phyloP scores from a whole-genome alignment of 2,113 vertebrate genomes.

The Nipponia nippon region DNA sequence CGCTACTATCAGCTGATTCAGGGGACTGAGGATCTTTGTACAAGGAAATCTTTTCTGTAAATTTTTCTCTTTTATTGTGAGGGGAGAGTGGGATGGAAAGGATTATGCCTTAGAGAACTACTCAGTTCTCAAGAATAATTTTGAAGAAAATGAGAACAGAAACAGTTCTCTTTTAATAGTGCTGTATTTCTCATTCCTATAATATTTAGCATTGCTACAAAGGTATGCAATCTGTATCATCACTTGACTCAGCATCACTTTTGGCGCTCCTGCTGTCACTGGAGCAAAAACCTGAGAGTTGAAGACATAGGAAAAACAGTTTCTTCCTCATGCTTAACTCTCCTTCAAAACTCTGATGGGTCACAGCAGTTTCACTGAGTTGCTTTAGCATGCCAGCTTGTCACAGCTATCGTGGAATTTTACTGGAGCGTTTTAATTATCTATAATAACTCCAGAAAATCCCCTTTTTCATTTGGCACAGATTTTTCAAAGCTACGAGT shows the following conservation, averaged over 20 bases:
- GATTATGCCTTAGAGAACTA: background rate
- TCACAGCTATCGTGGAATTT: background rate
- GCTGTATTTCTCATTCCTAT: background rate
- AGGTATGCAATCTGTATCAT: background rate
- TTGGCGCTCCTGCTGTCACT: background rate
- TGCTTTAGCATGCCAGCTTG: background rate
- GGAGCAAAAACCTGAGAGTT: background rate
- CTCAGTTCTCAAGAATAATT: background rate
- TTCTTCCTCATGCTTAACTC: background rate
- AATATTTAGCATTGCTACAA: background rate
- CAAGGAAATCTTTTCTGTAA: background rate
- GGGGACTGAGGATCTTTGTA: background rate
- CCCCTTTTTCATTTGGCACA: background rate
- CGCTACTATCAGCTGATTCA: background rate
- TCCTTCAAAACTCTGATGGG: background rate
- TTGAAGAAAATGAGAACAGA: background rate
- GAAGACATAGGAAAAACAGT: background rate
- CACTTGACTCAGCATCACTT: background rate
- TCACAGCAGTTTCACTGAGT: background rate
- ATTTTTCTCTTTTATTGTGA: background rate
- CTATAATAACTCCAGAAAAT: conserved; percentile 4
- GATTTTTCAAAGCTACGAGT: background rate
- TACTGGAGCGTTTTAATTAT: background rate
- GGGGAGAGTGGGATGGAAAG: background rate
- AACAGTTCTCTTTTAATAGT: background rate